These are phyloP conservation scores for Drosophila paucipuncta DNA, from an alignment of 2,888 invertebrate species.

Conservation along the genomic window DNA sequence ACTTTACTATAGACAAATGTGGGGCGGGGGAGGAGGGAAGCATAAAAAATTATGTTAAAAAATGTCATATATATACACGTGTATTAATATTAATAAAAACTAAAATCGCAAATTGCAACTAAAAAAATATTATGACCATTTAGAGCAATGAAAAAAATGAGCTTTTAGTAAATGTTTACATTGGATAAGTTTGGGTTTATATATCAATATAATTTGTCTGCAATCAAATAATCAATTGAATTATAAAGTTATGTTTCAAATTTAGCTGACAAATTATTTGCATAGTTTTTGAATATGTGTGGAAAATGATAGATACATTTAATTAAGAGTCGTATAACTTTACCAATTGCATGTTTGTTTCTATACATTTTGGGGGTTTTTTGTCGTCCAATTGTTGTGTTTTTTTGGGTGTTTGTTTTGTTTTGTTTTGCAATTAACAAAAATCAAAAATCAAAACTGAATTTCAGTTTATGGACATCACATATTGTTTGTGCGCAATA, in stretches of 20 bases:
- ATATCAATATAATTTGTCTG: constrained; percentile 16
- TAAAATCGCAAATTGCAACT: constrained; percentile 19
- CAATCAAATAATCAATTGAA: constrained; percentile 6
- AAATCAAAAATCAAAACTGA: constrained; percentile 43
- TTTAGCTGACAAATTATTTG: constrained; percentile 30
- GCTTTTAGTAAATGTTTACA: constrained; percentile 15
- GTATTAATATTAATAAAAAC: constrained; percentile 23
- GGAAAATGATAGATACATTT: constrained; percentile 24
- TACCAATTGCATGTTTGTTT: constrained; percentile 68
- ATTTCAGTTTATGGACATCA: constrained; percentile 37
- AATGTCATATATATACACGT: constrained; percentile 15
- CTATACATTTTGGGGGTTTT: constrained; percentile 26
- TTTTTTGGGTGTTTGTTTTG: constrained; percentile 47
- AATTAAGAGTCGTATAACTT: constrained; percentile 55
- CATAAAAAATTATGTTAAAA: background rate
- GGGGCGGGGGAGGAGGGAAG: constrained; percentile 16
- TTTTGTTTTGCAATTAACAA: constrained; percentile 54
- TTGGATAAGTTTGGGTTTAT: constrained; percentile 7
- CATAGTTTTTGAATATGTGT: constrained; percentile 7
- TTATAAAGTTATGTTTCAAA: constrained; percentile 5
- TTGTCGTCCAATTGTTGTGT: constrained; percentile 49
- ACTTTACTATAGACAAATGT: constrained; percentile 35
- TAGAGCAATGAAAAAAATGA: constrained; percentile 13
- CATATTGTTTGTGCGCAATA: constrained; percentile 17
- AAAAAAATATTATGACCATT: constrained; percentile 15